Percentiles rank a stretch among this genome's conserved stretches.
These are phyloP conservation scores for Mormyrops boulengeri DNA, from an alignment of 2,797 vertebrate species.

Conservation along the genomic window DNA sequence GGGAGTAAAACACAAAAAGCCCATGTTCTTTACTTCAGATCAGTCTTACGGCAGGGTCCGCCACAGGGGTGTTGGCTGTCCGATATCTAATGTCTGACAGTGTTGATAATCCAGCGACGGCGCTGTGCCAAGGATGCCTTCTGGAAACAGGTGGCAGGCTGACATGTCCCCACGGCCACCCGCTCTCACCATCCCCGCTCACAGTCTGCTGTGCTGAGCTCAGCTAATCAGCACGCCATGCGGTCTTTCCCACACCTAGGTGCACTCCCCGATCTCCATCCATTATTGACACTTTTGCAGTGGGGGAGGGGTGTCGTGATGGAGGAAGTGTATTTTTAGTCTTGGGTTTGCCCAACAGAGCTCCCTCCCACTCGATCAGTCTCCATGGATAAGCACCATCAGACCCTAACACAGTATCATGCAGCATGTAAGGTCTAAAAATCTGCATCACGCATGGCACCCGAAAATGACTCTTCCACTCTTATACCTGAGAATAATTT, in stretches of 20 bases:
- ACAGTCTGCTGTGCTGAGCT: background rate
- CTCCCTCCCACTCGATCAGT: background rate
- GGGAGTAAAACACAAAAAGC: background rate
- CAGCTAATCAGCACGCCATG: background rate
- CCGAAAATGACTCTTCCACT: background rate
- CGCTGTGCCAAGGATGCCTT: background rate
- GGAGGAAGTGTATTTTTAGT: background rate
- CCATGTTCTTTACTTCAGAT: background rate
- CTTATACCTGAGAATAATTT: background rate
- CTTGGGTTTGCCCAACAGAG: background rate
- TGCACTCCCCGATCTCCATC: background rate
- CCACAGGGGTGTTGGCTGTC: background rate
- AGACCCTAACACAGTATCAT: background rate
- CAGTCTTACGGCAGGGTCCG: background rate
- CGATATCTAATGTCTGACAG: background rate
- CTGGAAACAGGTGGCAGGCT: conserved; percentile 1
- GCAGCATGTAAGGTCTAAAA: background rate
- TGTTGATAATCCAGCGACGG: background rate
- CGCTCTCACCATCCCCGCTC: background rate
- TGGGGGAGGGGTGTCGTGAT: background rate
- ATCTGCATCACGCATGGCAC: background rate
- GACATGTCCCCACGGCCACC: background rate
- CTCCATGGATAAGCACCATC: background rate
- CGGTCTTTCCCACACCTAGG: background rate
- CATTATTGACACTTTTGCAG: background rate